Base-by-base conservation (phyloP, 2,888 invertebrate species). In the Ochlodes sylvanus region DNA sequence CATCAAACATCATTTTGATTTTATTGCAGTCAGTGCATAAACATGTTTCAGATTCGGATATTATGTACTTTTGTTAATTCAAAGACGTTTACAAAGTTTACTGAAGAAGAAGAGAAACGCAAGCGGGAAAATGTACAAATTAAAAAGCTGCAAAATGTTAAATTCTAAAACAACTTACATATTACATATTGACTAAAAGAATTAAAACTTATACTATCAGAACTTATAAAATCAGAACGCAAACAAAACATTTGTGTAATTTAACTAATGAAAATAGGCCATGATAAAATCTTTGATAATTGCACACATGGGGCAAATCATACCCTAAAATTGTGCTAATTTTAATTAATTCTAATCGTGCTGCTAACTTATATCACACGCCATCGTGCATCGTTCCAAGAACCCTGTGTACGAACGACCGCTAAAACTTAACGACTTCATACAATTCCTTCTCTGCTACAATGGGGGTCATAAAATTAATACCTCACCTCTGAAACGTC, bases 391-490 rank as follows among this genome's bases (percentile, higher is more conserved):
- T 74, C 81, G 66, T 64, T 70, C 78, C 80, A 75, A 80, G 84
- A 85, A 83, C 81, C 34, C 32, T 42, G 80, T 78, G 80, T 80
- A 84, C 86, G 85, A 88, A 87, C 81, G 87, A 84, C 86, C 86
- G 85, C 85, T 85, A 84, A 87, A 89, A 89, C 85, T 86, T 90
- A 89, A 92, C 90, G 86, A 88, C 88, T 88, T 87, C 87, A 89
- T 90, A 87, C 84, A 84, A n/a, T n/a, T 88, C 85, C 84, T 77
- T 79, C 79, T 86, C 85, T 79, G 83, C 85, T 85, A 87, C 61
- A 55, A 67, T 67, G 88, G 85, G n/a, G 86, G 81, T 83, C 85
- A 81, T 90, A 90, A 92, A 92, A 92, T 93, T 92, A 92, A 92
- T 92, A 90, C 90, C 88, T 89, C 83, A 88, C 89, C 87, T 89